Conservation (phyloP, 2,888 invertebrate species). For the Meiosimyza decipiens region DNA sequence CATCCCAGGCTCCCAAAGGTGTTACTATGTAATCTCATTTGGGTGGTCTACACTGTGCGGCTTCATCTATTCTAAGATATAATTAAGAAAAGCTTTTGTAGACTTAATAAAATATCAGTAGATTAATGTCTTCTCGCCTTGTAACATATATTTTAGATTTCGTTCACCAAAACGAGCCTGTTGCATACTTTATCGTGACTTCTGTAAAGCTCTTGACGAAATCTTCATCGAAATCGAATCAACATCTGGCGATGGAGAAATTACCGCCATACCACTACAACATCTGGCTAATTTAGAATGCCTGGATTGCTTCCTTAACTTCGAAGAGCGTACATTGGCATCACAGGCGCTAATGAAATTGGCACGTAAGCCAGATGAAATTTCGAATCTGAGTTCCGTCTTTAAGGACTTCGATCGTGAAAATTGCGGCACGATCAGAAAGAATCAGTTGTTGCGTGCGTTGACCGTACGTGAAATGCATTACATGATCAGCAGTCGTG, state of each 20-base stretch:
- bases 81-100: not conserved
- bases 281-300: constrained; percentile 77
- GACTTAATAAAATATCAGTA: not conserved
- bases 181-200: constrained; percentile 75
- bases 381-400: constrained; percentile 76
- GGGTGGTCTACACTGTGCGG: no score
- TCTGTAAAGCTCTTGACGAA: constrained; percentile 76
- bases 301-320: constrained; percentile 75
- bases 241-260: constrained; percentile 75
- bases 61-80: not conserved
- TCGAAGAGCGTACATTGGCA: constrained; percentile 75
- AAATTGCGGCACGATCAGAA: constrained; percentile 75
- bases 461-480: constrained; percentile 75
- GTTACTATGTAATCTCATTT: no score
- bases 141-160: constrained; percentile 68
- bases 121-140: not conserved
- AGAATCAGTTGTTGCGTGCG: constrained; percentile 74
- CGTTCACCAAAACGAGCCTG: constrained; percentile 72
- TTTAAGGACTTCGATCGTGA: constrained; percentile 78
- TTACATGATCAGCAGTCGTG: constrained; percentile 73
- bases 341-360: constrained; percentile 77
- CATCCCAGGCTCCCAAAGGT: no score
- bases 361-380: constrained; percentile 73
- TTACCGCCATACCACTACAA: constrained; percentile 75
- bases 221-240: constrained; percentile 75